These are phyloP conservation scores for Pipistrellus pygmaeus DNA, from an alignment of 2,797 vertebrate species.

Conservation along the genomic window DNA sequence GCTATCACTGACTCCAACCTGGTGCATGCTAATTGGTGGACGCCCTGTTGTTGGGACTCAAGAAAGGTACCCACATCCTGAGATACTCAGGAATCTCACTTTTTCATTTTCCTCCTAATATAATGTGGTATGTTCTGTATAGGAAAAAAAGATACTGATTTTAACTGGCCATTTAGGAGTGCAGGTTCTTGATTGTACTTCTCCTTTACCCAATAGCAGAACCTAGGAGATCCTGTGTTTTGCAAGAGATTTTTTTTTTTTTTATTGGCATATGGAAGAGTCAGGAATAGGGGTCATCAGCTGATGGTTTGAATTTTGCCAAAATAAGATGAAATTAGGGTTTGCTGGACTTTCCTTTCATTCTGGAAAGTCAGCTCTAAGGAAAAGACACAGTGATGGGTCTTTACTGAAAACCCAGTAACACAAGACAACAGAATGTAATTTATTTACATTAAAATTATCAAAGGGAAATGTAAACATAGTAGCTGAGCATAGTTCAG, in stretches of 20 bases:
- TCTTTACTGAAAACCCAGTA: slow-evolving; percentile 52
- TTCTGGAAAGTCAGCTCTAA: slow-evolving; percentile 42
- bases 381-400: neutral
- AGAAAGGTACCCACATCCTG: neutral
- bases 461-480: neutral
- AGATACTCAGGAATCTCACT: neutral
- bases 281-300: neutral
- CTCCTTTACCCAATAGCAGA: neutral
- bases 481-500: neutral
- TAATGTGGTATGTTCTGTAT: neutral
- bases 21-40: neutral
- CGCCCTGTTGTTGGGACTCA: neutral
- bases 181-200: slow-evolving; percentile 10
- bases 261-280: neutral
- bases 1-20: neutral
- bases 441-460: slow-evolving; percentile 46
- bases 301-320: neutral
- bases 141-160: neutral
- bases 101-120: slow-evolving; percentile 12
- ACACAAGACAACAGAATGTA: neutral
- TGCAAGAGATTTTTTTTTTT: neutral
- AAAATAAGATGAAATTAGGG: neutral
- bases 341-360: slow-evolving; percentile 12
- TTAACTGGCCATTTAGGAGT: neutral
- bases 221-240: neutral